These are phyloP conservation scores for Alexandromys fortis DNA, from an alignment of 2,113 vertebrate genomes.

Conservation along the genomic window DNA sequence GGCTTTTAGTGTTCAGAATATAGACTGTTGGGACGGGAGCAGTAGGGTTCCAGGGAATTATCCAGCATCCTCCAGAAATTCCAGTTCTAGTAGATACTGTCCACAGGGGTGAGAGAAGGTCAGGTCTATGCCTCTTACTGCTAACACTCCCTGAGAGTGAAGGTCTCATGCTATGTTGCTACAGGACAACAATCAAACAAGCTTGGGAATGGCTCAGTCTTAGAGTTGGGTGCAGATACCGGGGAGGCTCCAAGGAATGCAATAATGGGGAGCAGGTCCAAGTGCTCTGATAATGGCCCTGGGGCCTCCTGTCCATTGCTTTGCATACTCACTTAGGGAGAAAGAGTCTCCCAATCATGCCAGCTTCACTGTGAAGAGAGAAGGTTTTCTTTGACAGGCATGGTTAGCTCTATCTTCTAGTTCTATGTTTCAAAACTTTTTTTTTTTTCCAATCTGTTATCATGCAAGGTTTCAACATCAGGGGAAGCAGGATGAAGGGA, in stretches of 20 bases:
- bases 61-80: not conserved
- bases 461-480: not conserved
- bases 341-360: not conserved
- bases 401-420: not conserved
- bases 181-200: not conserved
- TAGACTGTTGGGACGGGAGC: not conserved
- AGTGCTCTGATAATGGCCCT: accelerated
- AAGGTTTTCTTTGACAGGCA: not conserved
- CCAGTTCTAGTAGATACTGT: not conserved
- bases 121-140: not conserved
- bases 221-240: not conserved
- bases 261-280: not conserved
- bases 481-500: not conserved
- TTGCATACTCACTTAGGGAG: not conserved
- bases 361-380: not conserved
- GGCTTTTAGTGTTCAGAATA: not conserved
- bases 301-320: not conserved
- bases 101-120: not conserved
- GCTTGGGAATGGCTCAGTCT: not conserved
- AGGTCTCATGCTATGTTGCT: not conserved
- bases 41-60: not conserved
- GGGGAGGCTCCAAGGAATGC: not conserved
- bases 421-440: not conserved
- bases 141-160: not conserved
- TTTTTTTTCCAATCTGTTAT: not conserved